These are phyloP conservation scores for Habroteleia sp. DNA, from an alignment of 2,888 invertebrate species.

Conservation along the genomic window DNA sequence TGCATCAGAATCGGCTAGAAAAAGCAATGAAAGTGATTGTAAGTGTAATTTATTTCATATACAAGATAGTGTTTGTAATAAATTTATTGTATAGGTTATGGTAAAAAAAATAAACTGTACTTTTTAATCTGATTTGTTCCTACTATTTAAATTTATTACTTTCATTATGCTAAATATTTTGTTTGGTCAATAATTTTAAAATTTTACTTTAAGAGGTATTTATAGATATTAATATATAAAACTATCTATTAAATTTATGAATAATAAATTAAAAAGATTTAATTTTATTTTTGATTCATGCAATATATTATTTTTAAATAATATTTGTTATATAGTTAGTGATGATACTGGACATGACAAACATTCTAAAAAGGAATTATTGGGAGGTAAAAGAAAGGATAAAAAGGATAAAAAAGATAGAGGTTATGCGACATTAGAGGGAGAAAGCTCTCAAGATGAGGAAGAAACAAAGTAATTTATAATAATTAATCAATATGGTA, in stretches of 20 bases:
- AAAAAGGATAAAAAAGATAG: slow-evolving; percentile 93
- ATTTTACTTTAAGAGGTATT: too few relatives aligned
- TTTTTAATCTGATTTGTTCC: too few relatives aligned
- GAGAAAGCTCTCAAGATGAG: slow-evolving; percentile 95
- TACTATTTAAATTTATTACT: too few relatives aligned
- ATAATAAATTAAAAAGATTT: too few relatives aligned
- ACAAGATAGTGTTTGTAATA: not conserved
- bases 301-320: not conserved
- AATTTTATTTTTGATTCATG: not conserved
- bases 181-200: too few relatives aligned
- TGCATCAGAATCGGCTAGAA: slow-evolving; percentile 89
- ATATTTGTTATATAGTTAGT: slow-evolving; percentile 84
- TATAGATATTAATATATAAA: too few relatives aligned
- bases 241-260: too few relatives aligned
- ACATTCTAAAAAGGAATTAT: slow-evolving; percentile 89
- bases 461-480: slow-evolving; percentile 88
- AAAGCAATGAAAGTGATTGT: slow-evolving; percentile 92
- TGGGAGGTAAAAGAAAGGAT: slow-evolving; percentile 90
- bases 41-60: slow-evolving; percentile 79
- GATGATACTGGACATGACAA: slow-evolving; percentile 89
- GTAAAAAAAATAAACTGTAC: not conserved
- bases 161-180: too few relatives aligned
- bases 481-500: too few relatives aligned
- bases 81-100: slow-evolving; percentile 42
- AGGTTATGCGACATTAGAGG: slow-evolving; percentile 95